Evolutionary conservation across 2,888 invertebrate species (phyloP).

Genomic region (Imbricaverruca yamaguchii): DNA sequence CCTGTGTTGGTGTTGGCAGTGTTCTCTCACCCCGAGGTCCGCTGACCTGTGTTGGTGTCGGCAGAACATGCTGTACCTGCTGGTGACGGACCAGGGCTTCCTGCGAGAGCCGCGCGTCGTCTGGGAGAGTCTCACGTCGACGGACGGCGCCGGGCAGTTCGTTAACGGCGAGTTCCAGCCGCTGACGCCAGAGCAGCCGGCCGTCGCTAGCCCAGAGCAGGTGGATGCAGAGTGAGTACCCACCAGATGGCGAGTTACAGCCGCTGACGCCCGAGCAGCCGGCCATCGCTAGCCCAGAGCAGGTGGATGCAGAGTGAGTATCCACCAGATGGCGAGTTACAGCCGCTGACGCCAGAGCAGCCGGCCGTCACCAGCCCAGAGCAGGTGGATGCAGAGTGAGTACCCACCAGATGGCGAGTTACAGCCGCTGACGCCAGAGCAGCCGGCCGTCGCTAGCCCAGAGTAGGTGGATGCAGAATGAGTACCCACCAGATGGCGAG

Average conservation of each 20-base stretch:
- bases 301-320: constrained; percentile 44
- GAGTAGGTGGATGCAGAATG: constrained; percentile 43
- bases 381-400: constrained; percentile 44
- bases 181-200: constrained; percentile 38
- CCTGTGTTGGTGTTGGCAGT: too few species aligned
- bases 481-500: constrained; percentile 39
- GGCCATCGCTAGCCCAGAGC: constrained; percentile 30
- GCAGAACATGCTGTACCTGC: constrained; percentile 42
- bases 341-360: constrained; percentile 38
- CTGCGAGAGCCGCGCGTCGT: constrained; percentile 47
- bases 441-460: constrained; percentile 34
- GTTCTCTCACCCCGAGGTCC: too few species aligned
- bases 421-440: constrained; percentile 38
- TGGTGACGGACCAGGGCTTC: constrained; percentile 52
- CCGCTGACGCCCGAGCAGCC: constrained; percentile 38
- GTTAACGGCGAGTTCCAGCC: constrained; percentile 47
- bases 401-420: constrained; percentile 42
- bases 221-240: constrained; percentile 44
- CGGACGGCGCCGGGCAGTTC: constrained; percentile 50
- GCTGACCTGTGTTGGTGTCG: not conserved
- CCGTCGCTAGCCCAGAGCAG: constrained; percentile 28
- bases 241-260: constrained; percentile 43
- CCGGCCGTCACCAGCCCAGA: constrained; percentile 33
- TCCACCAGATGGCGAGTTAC: constrained; percentile 42
- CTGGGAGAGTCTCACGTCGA: constrained; percentile 50